A percentile compares a stretch with the other conserved stretches of the same genome.
These are phyloP conservation scores for Atethmia centrago DNA, from an alignment of 2,888 invertebrate species.

Conservation along the genomic window DNA sequence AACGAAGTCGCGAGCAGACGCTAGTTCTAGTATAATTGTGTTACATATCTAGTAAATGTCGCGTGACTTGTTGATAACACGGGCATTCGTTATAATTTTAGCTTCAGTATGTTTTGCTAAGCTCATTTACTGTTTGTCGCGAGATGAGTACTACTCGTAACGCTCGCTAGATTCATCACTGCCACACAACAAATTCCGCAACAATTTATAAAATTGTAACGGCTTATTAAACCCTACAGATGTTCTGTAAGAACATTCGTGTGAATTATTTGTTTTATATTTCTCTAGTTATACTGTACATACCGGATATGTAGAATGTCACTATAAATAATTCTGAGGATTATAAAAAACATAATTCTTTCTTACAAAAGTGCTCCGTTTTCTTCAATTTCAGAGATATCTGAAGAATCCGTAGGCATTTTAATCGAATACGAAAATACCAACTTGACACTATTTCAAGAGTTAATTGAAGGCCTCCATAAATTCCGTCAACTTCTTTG, in stretches of 20 bases:
- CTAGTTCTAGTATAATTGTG: constrained; percentile 5
- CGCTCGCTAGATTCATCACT: constrained; percentile 71
- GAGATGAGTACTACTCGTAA: constrained; percentile 28
- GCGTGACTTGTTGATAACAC: constrained; percentile 24
- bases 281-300: constrained; percentile 38
- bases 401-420: constrained; percentile 15
- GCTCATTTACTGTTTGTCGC: constrained; percentile 71
- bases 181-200: constrained; percentile 74
- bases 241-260: constrained; percentile 35
- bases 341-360: constrained; percentile 27
- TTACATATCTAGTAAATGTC: constrained; percentile 2
- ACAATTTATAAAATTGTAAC: constrained; percentile 68
- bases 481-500: constrained; percentile 55
- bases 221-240: constrained; percentile 54
- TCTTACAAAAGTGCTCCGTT: constrained; percentile 5
- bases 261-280: constrained; percentile 29
- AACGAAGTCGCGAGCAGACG: too few relatives aligned
- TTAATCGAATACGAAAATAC: constrained; percentile 19
- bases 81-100: constrained; percentile 53
- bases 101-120: constrained; percentile 74
- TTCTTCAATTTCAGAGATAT: constrained; percentile 29
- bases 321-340: constrained; percentile 32
- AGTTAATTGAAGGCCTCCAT: constrained; percentile 43
- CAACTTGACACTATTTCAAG: constrained; percentile 47
- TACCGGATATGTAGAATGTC: constrained; percentile 40